Evolutionary conservation across 2,888 invertebrate genomes (phyloP).

Genomic region (Entomobrya multifasciata): DNA sequence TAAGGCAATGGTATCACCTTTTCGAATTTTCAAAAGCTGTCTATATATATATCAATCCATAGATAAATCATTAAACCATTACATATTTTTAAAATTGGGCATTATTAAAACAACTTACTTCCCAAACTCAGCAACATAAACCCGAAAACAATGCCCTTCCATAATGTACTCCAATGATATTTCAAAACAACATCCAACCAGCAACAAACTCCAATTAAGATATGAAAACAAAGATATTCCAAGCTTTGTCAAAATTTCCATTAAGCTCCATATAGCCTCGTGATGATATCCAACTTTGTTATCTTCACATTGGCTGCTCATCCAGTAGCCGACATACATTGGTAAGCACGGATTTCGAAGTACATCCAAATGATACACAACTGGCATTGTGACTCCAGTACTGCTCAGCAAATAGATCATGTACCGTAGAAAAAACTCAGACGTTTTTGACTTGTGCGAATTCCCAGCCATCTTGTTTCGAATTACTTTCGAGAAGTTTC

Average conservation of each 20-base stretch:
- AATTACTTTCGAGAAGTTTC: background rate
- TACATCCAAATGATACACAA: slow-evolving; percentile 3
- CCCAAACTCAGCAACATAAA: background rate
- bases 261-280: background rate
- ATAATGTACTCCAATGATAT: background rate
- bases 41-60: too few relatives aligned
- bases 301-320: background rate
- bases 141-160: background rate
- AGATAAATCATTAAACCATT: too few relatives aligned
- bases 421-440: background rate
- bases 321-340: slow-evolving; percentile 20
- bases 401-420: background rate
- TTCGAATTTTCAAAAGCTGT: too few relatives aligned
- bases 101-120: background rate
- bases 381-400: background rate
- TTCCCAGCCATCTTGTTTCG: too few relatives aligned
- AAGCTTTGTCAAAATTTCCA: background rate
- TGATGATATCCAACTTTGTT: background rate
- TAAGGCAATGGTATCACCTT: too few relatives aligned
- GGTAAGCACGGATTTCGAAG: slow-evolving; percentile 38
- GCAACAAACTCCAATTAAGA: background rate
- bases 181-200: background rate
- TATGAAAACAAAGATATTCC: background rate
- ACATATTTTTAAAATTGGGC: too few relatives aligned
- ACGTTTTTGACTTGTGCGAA: too few relatives aligned